Base-by-base conservation (phyloP, 2,113 vertebrate genomes). In the Macaca nemestrina region DNA sequence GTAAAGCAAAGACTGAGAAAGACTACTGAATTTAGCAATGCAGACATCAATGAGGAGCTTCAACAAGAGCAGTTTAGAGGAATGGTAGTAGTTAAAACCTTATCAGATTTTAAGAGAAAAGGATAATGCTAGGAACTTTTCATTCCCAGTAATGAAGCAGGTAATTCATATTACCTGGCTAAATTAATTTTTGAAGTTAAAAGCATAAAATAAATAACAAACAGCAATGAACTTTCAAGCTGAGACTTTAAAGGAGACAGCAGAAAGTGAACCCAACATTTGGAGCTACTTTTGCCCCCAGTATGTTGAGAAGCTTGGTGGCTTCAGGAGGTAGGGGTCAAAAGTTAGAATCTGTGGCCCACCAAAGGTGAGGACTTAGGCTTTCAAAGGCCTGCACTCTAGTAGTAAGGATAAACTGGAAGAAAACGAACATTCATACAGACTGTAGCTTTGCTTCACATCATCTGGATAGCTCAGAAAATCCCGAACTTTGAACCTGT, bases 191-290 rank as follows among this genome's bases (percentile, higher is more conserved):
- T 67, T 59, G 40, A 12, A 55, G 7, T 94, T 79, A 50, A 32
- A 94, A 92, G 25, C 27, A 73, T 88, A 78, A 84, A 92, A 94
- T 64, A 73, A 20, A 32, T 73, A 61, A 79, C 78, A 80, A 84
- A 85, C 79, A 83, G 43, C 73, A 40, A 92, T 12, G 32, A 73
- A 79, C 55, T 73, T 93, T 55, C 50, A 83, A 78, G 22, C 8
- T 45, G 95, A 79, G 7, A 82, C 90, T 82, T 76, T 82, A 50
- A 87, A 87, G 40, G 70, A 78, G 45, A 57, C 11, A 43, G 11
- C 20, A 90, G 18, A 95, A 81, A 23, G 20, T 22, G 45, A 94
- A 27, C 32, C 57, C 20, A 90, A 23, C 6, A 43, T 14, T 64
- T 72, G 59, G 14, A 92, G 20, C 32, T 92, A 43, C 45, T 79